Conservation (phyloP, 2,113 vertebrate species). For the Gavia stellata region DNA sequence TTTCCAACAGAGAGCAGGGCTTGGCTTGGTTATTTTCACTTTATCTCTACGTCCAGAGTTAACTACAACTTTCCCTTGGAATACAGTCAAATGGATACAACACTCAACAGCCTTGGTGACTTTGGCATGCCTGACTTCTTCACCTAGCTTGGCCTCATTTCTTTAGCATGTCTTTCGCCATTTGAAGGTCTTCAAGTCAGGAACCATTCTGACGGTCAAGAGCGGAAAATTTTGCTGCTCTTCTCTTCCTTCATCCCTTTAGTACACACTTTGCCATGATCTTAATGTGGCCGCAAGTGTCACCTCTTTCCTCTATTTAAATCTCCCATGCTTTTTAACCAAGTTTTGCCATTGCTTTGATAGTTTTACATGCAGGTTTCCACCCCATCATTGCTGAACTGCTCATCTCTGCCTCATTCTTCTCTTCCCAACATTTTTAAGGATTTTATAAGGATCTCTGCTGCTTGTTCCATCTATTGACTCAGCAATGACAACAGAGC, state of each 20-base stretch:
- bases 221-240: not conserved
- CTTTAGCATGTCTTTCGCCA: not conserved
- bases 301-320: not conserved
- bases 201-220: not conserved
- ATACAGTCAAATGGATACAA: not conserved
- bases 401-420: not conserved
- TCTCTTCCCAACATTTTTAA: not conserved
- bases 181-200: not conserved
- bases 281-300: not conserved
- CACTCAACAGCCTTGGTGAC: not conserved
- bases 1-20: not conserved
- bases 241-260: not conserved
- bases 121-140: not conserved
- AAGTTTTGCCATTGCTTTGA: not conserved
- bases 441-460: not conserved
- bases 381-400: not conserved
- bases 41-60: not conserved
- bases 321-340: not conserved
- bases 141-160: not conserved
- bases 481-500: not conserved
- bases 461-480: not conserved
- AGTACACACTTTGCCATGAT: not conserved
- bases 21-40: not conserved
- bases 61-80: not conserved
- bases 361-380: not conserved